Evolutionary conservation across 2,888 invertebrate species (phyloP), one percentile per base, ranked within the genome.

Genomic region (Pocota personata): DNA sequence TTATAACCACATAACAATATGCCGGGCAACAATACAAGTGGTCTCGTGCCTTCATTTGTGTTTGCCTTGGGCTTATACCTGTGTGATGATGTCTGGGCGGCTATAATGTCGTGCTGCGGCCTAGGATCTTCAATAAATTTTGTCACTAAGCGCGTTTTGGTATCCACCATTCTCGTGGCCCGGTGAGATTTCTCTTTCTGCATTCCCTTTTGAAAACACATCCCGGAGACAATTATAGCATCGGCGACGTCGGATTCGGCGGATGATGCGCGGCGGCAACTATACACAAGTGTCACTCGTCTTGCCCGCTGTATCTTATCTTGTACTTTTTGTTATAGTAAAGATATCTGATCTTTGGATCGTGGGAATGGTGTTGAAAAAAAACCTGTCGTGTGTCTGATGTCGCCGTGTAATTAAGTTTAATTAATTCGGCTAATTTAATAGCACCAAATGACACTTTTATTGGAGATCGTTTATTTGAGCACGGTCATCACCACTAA

Each of bases 1-100:
- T 79, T 79, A 79, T 79, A 79, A 73, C 79, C 79, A 66, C 79
- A 79, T 79, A 79, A 79, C 66, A 72, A 79, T 79, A 79, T 79
- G 72, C 64, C 79, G 72, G 79, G 12, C 48, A 79, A 79, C 79
- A 79, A 79, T 66, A 73, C 72, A 79, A 79, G 79, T 79, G 72
- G 79, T 73, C 79, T 79, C 79, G 79, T 79, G 79, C 79, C 79
- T 79, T 73, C 72, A 57, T 64, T 79, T 73, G 37, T 72, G 48
- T 72, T 73, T 79, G 64, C 64, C 30, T 57, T 78, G 35, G 60
- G 30, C 52, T 21, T 35, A 66, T 79, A 79, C 72, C 79, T 79
- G 72, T 73, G 46, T 21, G 79, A 79, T 79, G 72, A 79, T 79
- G 79, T 64, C 57, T 72, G 72, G 55, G 72, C 79, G 62, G 57